Evolutionary conservation across 1,140 invertebrate genomes (phyloP).

Genomic region (Drosophila obscura): DNA sequence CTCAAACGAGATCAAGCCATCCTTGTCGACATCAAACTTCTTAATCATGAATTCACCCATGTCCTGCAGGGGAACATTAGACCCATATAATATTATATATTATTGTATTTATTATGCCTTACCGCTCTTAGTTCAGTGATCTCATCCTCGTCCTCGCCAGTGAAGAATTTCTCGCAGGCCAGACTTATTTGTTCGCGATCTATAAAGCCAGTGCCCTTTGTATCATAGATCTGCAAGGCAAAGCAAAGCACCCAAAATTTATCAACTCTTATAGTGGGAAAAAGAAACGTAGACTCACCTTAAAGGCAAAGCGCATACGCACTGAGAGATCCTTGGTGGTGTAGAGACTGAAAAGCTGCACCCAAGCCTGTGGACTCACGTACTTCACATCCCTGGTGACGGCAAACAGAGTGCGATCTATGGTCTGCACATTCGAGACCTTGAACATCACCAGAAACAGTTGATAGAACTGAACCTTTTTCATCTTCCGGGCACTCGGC

Average conservation of each 20-base stretch:
- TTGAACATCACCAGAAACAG: conserved; percentile 47
- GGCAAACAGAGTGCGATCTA: conserved; percentile 39
- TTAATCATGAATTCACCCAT: conserved; percentile 88
- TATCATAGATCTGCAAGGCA: conserved; percentile 52
- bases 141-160: conserved; percentile 53
- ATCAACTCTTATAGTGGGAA: no score
- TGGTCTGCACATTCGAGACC: conserved; percentile 27
- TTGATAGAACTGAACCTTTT: conserved; percentile 38
- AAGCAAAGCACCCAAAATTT: no score
- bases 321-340: conserved; percentile 31
- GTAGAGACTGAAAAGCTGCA: conserved; percentile 35
- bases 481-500: conserved; percentile 28
- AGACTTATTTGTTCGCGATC: conserved; percentile 45
- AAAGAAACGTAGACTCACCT: conserved; percentile 8
- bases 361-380: conserved; percentile 35
- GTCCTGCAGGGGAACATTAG: conserved; percentile 14
- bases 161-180: conserved; percentile 46
- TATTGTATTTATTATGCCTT: not conserved
- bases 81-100: no score
- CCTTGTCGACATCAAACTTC: conserved; percentile 90
- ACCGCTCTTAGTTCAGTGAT: conserved; percentile 39
- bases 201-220: conserved; percentile 45
- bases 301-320: conserved; percentile 52
- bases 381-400: conserved; percentile 31
- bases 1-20: conserved; percentile 89